Base-by-base conservation (phyloP, 1,140 invertebrate species). In the Harlomillsia oculata region DNA sequence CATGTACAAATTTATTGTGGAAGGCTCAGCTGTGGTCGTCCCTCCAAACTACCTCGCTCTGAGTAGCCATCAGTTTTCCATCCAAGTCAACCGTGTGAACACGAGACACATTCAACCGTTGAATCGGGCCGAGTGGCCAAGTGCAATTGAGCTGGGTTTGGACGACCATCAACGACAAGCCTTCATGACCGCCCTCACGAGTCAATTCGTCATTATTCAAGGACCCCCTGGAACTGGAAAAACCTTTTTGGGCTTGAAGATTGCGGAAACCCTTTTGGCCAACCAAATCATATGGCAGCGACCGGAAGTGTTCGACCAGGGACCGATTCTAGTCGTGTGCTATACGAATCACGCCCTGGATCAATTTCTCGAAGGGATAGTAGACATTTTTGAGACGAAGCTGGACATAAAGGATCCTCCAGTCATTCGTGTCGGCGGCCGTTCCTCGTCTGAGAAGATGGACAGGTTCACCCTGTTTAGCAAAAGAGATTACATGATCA, bases 311-410 rank as follows among this genome's bases (percentile, higher is more conserved):
- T n/a, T n/a, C n/a, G n/a, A n/a, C n/a, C n/a, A n/a, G n/a, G 43
- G 34, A n/a, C 82, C 84, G 4, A 81, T 92, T 51, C 69, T 92
- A 2, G 74, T 93, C 11, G 78, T 92, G 20, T 88, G 86, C 66
- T 89, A 82, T 62, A 90, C 87, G 0, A 93, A 92, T 68, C 86
- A 91, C 70, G 88, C 89, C 1, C 68, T 93, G 2, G 89, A 93
- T 74, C 87, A 92, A 68, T 91, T 93, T 73, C 69, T 93, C n/a
- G 80, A 87, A 69, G 83, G 81, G 20, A 75, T 87, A n/a, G n/a
- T n/a, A n/a, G n/a, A n/a, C n/a, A n/a, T n/a, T n/a, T n/a, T n/a
- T n/a, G n/a, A n/a, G n/a, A n/a, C n/a, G n/a, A n/a, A n/a, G n/a
- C n/a, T n/a, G n/a, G n/a, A n/a, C n/a, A n/a, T n/a, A n/a, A n/a